Conservation (phyloP, 2,113 vertebrate genomes). For the Otocyon megalotis region DNA sequence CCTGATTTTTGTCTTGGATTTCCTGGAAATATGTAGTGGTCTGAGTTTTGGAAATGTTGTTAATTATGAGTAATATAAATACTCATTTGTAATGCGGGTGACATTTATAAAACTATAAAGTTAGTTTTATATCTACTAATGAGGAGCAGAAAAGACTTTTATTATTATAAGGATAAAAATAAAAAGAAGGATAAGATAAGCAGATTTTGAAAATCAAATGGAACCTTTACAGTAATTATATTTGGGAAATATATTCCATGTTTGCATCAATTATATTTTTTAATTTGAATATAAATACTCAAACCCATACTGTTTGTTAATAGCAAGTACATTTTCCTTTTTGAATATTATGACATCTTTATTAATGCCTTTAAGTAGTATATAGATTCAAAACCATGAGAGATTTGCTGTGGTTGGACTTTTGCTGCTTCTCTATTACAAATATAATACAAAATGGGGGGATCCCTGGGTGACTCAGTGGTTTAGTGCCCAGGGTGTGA, state of each 20-base stretch:
- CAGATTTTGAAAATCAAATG: background rate
- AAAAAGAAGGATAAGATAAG: background rate
- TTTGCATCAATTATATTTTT: background rate
- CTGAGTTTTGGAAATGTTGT: background rate
- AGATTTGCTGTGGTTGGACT: background rate
- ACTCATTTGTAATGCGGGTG: background rate
- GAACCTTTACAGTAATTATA: background rate
- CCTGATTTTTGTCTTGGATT: background rate
- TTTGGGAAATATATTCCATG: background rate
- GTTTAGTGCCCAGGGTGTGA: no score
- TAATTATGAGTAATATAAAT: background rate
- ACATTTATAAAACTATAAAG: background rate
- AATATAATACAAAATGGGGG: background rate
- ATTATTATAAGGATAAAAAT: background rate
- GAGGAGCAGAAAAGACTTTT: background rate
- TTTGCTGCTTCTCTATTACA: background rate
- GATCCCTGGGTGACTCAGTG: no score
- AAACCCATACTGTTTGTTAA: background rate
- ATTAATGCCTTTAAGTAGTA: background rate
- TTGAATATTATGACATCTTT: background rate
- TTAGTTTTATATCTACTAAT: background rate
- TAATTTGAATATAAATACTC: background rate
- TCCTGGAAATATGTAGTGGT: background rate
- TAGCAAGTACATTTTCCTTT: background rate
- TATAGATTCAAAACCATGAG: background rate